Evolutionary conservation across 2,888 invertebrate genomes (phyloP).

Genomic region (Aelia acuminata): DNA sequence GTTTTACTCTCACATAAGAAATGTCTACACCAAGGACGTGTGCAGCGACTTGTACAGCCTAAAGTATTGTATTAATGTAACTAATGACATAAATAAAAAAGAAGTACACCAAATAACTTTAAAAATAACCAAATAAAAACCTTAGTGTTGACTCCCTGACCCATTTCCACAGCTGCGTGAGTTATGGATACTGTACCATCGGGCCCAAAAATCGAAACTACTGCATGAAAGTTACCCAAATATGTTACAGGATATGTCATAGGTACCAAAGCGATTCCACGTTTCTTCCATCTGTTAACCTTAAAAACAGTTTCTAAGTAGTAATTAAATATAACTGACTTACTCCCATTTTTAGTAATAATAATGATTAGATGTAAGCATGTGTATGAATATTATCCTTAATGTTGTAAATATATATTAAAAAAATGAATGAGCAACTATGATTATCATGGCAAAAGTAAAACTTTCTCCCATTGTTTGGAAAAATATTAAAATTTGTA

Average conservation of each 20-base stretch:
- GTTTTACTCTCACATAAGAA: conserved; percentile 77
- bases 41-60: conserved; percentile 83
- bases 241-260: conserved; percentile 77
- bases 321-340: too few relatives aligned
- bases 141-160: conserved; percentile 88
- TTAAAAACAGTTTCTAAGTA: conserved; percentile 66
- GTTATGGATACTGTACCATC: conserved; percentile 81
- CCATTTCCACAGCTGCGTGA: conserved; percentile 83
- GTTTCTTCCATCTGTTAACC: conserved; percentile 86
- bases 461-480: too few relatives aligned
- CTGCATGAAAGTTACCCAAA: conserved; percentile 73
- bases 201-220: conserved; percentile 78
- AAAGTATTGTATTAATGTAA: conserved; percentile 64
- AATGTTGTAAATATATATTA: too few relatives aligned
- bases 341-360: too few relatives aligned
- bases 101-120: conserved; percentile 2
- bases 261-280: conserved; percentile 78
- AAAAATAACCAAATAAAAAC: conserved; percentile 67
- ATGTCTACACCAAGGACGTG: conserved; percentile 79
- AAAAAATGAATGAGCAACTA: too few relatives aligned
- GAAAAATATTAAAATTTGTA: too few relatives aligned
- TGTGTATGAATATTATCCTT: too few relatives aligned
- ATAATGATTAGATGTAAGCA: too few relatives aligned
- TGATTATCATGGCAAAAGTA: too few relatives aligned
- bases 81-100: background rate